Conservation (phyloP, 37 sponge, comb jelly and placozoan species). For the Cladorhizidae sp. region DNA sequence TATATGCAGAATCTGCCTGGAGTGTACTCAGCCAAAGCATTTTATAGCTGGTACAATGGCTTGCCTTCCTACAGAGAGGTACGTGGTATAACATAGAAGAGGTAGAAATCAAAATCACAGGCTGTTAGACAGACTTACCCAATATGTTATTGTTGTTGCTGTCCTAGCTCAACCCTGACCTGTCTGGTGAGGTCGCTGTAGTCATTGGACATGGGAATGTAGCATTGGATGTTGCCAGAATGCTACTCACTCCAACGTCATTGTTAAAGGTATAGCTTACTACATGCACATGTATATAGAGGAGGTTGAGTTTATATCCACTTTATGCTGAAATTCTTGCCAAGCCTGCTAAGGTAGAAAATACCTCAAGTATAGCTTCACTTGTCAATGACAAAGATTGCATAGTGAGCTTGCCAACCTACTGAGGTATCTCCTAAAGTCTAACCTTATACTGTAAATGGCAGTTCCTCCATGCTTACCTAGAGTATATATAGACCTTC, state of each 20-base stretch:
- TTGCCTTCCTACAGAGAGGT: constrained; percentile 79
- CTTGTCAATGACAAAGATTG: too few species aligned
- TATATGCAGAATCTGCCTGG: constrained; percentile 63
- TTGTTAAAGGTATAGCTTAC: constrained; percentile 47
- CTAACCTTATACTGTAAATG: too few species aligned
- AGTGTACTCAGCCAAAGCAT: constrained; percentile 84
- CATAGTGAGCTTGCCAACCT: too few species aligned
- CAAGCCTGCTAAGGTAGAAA: too few species aligned
- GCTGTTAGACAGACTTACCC: too few species aligned
- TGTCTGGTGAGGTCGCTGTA: constrained; percentile 82
- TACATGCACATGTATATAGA: too few species aligned
- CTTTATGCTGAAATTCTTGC: too few species aligned
- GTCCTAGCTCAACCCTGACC: constrained; percentile 75
- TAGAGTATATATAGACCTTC: background rate
- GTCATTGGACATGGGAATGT: constrained; percentile 98
- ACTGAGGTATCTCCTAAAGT: too few species aligned
- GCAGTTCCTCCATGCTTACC: too few species aligned
- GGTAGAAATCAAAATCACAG: too few species aligned
- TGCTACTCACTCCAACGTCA: constrained; percentile 76
- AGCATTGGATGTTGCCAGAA: constrained; percentile 94
- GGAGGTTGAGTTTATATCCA: too few species aligned
- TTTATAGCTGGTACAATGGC: constrained; percentile 99
- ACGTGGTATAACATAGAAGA: background rate
- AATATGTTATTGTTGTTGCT: background rate
- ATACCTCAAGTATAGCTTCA: too few species aligned